Conservation (phyloP, 2,797 vertebrate species). For the Coranthus polyacanthus region DNA sequence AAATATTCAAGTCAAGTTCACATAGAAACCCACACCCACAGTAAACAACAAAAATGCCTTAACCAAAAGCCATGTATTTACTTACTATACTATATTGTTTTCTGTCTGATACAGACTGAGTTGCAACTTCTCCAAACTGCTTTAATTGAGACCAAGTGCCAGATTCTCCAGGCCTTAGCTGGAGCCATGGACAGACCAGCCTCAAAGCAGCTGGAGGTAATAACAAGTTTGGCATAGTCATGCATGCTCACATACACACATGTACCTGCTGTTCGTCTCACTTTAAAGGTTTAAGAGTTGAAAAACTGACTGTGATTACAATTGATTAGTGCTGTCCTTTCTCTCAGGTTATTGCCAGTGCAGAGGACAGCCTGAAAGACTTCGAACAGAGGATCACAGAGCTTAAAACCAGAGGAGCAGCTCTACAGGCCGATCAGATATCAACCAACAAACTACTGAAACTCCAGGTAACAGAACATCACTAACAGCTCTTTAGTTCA, state of each 20-base stretch:
- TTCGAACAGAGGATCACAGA: conserved; percentile 89
- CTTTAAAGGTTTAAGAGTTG: not conserved
- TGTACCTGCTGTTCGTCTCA: not conserved
- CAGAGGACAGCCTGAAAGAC: conserved; percentile 90
- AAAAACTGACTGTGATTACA: not conserved
- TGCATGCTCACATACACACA: not conserved
- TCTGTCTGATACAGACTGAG: conserved; percentile 86
- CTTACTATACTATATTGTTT: not conserved
- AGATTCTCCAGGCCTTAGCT: conserved; percentile 90
- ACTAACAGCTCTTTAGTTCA: not conserved
- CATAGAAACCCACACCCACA: too few relatives aligned
- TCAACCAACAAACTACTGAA: conserved; percentile 90
- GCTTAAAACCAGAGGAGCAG: conserved; percentile 87
- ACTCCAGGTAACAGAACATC: conserved; percentile 86
- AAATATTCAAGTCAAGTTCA: too few relatives aligned
- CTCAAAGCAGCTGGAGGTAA: conserved; percentile 92
- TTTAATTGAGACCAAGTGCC: conserved; percentile 90
- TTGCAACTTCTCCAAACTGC: conserved; percentile 89
- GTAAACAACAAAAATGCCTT: too few relatives aligned
- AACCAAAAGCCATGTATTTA: too few relatives aligned
- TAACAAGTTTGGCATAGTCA: not conserved
- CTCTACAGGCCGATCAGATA: conserved; percentile 88
- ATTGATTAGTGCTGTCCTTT: not conserved
- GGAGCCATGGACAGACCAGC: conserved; percentile 87
- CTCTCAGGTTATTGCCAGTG: conserved; percentile 86